Percentiles rank a stretch among this genome's conserved stretches.
These are phyloP conservation scores for Cisticola juncidis DNA, from an alignment of 2,113 vertebrate species.

Conservation along the genomic window DNA sequence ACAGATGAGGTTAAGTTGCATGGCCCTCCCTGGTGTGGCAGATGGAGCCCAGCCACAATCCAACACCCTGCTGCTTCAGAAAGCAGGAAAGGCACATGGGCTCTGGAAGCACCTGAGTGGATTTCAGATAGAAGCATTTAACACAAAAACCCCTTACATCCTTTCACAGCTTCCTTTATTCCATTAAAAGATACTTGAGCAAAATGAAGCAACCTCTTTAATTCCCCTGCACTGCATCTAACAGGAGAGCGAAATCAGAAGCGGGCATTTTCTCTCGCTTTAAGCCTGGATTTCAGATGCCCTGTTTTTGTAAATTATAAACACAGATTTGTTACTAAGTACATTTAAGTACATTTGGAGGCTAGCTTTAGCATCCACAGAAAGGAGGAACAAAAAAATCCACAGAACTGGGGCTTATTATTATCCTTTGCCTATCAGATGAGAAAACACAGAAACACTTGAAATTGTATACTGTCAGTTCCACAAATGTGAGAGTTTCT, in stretches of 20 bases:
- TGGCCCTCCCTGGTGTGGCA: background rate
- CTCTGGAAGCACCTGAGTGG: background rate
- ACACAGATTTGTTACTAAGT: background rate
- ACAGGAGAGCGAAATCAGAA: background rate
- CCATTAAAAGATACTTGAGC: background rate
- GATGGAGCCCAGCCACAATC: background rate
- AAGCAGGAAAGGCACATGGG: background rate
- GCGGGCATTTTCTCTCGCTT: background rate
- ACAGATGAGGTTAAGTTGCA: rapidly evolving
- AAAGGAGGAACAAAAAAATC: background rate
- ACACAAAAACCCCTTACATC: background rate
- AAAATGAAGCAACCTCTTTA: background rate
- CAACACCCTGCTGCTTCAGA: background rate
- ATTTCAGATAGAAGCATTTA: background rate
- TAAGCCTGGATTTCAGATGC: background rate
- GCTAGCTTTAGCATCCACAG: background rate
- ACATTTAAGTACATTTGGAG: background rate
- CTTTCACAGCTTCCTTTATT: background rate
- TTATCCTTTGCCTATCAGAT: background rate
- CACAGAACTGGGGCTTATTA: background rate
- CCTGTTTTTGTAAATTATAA: background rate
- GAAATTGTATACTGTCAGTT: background rate
- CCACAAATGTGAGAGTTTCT: background rate
- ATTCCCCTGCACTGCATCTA: background rate
- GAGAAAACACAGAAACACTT: background rate